These are phyloP conservation scores for Tachina grossa DNA, from an alignment of 2,888 invertebrate genomes.

Conservation along the genomic window DNA sequence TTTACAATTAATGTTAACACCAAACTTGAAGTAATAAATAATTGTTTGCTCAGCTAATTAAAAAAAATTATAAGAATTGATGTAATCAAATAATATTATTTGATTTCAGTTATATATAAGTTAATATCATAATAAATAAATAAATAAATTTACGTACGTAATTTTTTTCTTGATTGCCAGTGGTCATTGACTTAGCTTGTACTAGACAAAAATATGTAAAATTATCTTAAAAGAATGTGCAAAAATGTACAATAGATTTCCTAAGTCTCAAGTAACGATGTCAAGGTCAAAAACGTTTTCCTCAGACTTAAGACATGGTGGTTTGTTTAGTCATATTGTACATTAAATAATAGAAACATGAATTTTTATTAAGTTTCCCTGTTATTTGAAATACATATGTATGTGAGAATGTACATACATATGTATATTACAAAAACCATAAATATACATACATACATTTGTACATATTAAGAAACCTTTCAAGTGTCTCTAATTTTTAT, in stretches of 20 bases:
- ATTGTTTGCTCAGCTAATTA: background rate
- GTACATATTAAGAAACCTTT: conserved; percentile 49
- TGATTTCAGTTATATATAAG: too few relatives aligned
- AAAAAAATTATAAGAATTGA: background rate
- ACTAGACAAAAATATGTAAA: background rate
- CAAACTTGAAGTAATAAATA: background rate
- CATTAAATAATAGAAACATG: background rate
- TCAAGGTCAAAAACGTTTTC: conserved; percentile 64
- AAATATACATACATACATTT: conserved; percentile 6
- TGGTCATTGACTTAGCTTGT: conserved; percentile 37
- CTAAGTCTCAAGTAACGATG: conserved; percentile 53
- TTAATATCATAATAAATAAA: background rate
- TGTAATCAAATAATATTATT: too few relatives aligned
- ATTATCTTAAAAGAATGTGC: background rate
- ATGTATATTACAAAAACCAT: conserved; percentile 34
- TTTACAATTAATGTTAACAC: too few relatives aligned
- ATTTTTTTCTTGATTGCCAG: background rate
- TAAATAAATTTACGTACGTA: too few relatives aligned
- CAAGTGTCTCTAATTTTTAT: conserved; percentile 41
- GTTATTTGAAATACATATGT: background rate
- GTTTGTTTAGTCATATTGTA: conserved; percentile 11
- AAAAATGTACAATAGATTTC: conserved; percentile 18
- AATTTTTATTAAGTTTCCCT: conserved; percentile 50
- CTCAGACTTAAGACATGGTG: conserved; percentile 25
- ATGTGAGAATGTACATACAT: background rate